Evolutionary conservation across 2,797 vertebrate species (phyloP).

Genomic region (Eospalax fontanierii): DNA sequence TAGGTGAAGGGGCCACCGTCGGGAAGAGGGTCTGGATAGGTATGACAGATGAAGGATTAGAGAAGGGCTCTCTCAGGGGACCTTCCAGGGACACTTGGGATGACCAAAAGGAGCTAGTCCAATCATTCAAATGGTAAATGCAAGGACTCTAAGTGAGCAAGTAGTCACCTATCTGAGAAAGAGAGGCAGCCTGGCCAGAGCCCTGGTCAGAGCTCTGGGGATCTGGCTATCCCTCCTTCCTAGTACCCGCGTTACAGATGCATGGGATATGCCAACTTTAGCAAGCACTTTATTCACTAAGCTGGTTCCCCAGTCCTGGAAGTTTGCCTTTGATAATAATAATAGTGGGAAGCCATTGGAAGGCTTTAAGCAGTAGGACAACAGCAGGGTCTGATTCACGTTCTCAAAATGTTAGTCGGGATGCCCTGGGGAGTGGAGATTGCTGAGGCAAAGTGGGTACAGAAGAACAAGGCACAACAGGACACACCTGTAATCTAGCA

Average conservation of each 20-base stretch:
- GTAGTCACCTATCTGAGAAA: background rate
- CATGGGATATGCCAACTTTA: too few relatives aligned
- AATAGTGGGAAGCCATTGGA: background rate
- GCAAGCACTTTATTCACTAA: too few relatives aligned
- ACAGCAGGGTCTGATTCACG: background rate
- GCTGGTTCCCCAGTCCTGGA: too few relatives aligned
- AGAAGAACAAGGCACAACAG: background rate
- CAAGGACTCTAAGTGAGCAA: background rate
- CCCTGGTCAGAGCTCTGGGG: too few relatives aligned
- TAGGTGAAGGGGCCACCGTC: background rate
- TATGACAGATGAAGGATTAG: background rate
- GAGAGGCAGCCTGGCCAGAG: background rate
- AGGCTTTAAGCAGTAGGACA: background rate
- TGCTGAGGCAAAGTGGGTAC: background rate
- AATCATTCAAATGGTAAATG: background rate
- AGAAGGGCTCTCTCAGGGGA: background rate
- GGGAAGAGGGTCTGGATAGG: too few relatives aligned
- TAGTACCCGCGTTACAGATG: too few relatives aligned
- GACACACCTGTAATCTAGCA: background rate
- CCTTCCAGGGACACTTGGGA: background rate
- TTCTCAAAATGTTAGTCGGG: background rate
- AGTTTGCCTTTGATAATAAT: background rate
- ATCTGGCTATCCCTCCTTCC: too few relatives aligned
- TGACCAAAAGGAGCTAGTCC: background rate
- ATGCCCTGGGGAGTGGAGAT: background rate